Conservation (phyloP, 2,113 vertebrate genomes). For the Australoheros scitulus region DNA sequence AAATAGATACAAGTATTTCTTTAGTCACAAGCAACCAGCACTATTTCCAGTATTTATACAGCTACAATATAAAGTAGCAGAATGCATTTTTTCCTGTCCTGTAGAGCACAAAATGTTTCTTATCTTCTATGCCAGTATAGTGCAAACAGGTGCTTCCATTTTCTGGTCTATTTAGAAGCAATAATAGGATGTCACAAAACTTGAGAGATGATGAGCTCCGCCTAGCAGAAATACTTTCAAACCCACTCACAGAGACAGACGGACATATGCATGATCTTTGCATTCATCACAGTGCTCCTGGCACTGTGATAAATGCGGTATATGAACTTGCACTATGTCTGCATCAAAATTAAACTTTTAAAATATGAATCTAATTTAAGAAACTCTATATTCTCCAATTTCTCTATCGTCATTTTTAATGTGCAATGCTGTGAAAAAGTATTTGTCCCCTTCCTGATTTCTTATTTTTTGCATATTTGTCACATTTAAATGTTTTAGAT, state of each 20-base stretch:
- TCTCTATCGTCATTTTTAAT: conserved; percentile 30
- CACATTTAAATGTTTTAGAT: background rate
- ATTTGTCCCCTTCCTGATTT: background rate
- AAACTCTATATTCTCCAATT: conserved; percentile 18
- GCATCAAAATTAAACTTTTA: conserved; percentile 62
- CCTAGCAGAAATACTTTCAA: conserved; percentile 12
- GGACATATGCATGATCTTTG: conserved; percentile 1
- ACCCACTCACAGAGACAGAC: background rate
- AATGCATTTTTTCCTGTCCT: background rate
- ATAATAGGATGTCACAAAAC: conserved; percentile 61
- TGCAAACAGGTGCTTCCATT: conserved; percentile 51
- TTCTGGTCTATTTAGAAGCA: conserved; percentile 53
- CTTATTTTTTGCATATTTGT: background rate
- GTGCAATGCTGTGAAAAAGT: background rate
- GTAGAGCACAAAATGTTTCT: background rate
- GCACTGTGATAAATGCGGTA: conserved; percentile 68
- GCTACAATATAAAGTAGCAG: background rate
- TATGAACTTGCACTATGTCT: conserved; percentile 57
- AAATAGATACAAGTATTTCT: background rate
- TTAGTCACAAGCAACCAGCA: background rate
- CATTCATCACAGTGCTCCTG: conserved; percentile 49
- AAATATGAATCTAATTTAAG: conserved; percentile 66
- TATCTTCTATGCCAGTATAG: background rate
- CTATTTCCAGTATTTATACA: background rate
- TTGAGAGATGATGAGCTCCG: conserved; percentile 68